These are phyloP conservation scores for Pseudomugil gertrudae DNA, from an alignment of 2,797 vertebrate species.

Conservation along the genomic window DNA sequence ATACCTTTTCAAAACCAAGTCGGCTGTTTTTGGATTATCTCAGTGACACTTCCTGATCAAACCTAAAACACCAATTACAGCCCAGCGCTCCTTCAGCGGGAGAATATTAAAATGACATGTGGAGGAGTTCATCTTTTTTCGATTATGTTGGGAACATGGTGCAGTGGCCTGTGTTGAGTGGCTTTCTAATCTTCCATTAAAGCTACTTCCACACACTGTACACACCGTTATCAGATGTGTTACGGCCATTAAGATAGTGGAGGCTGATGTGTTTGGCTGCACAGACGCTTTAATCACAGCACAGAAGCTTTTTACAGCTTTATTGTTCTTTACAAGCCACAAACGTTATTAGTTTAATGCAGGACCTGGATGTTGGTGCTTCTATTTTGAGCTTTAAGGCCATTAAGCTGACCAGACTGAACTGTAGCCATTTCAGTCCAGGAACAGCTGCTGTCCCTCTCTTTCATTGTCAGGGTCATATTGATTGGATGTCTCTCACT, in stretches of 20 bases:
- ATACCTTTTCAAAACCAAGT: no score
- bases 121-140: no score
- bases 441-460: constrained; percentile 12
- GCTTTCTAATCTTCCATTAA: neutral
- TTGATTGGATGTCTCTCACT: constrained; percentile 14
- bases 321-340: neutral
- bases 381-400: neutral
- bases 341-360: neutral
- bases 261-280: neutral
- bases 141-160: no score
- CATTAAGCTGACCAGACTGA: neutral
- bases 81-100: no score
- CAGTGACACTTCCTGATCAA: no score
- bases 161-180: no score
- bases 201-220: no score
- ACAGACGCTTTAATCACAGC: neutral
- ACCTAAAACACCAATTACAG: no score
- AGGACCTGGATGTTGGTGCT: neutral
- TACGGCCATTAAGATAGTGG: neutral
- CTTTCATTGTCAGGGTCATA: constrained; percentile 11
- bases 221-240: neutral
- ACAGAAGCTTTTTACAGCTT: neutral
- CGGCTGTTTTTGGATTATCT: no score
- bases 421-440: constrained; percentile 4
- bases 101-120: no score